Evolutionary conservation across 2,113 vertebrate species (phyloP).

Genomic region (Ariopsis seemanni): DNA sequence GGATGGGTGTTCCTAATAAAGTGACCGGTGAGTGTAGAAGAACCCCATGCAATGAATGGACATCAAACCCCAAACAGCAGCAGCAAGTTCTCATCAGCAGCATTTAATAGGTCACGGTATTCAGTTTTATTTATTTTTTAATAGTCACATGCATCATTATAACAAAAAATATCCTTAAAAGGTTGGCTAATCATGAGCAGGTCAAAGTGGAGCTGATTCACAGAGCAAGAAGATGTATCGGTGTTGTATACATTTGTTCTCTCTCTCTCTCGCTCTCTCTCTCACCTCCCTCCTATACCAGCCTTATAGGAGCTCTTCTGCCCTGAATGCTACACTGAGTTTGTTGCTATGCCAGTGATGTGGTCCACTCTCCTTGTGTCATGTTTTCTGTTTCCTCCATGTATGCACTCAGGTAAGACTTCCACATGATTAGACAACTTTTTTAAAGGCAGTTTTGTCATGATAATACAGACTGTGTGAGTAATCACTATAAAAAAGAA

Average conservation of each 20-base stretch:
- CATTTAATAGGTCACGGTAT: background rate
- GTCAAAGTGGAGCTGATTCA: background rate
- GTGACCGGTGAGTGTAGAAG: too few relatives aligned
- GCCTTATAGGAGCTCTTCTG: constrained; percentile 39
- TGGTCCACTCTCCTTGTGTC: constrained; percentile 58
- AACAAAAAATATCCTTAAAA: background rate
- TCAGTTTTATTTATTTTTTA: too few relatives aligned
- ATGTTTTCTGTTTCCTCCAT: constrained; percentile 55
- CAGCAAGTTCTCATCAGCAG: background rate
- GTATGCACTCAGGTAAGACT: constrained; percentile 67
- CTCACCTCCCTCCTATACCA: background rate
- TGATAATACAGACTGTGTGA: background rate
- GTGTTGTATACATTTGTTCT: background rate
- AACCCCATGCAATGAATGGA: background rate
- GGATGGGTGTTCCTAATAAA: too few relatives aligned
- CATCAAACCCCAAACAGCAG: background rate
- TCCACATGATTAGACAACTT: background rate
- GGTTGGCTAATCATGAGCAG: too few relatives aligned
- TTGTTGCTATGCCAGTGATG: constrained; percentile 60
- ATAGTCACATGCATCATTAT: background rate
- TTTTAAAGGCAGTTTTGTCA: background rate
- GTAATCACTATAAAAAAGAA: background rate
- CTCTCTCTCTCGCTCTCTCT: background rate
- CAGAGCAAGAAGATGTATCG: background rate
- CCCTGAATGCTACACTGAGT: constrained; percentile 24